Conservation (phyloP, 2,888 invertebrate genomes). For the Drosophila gaucha region DNA sequence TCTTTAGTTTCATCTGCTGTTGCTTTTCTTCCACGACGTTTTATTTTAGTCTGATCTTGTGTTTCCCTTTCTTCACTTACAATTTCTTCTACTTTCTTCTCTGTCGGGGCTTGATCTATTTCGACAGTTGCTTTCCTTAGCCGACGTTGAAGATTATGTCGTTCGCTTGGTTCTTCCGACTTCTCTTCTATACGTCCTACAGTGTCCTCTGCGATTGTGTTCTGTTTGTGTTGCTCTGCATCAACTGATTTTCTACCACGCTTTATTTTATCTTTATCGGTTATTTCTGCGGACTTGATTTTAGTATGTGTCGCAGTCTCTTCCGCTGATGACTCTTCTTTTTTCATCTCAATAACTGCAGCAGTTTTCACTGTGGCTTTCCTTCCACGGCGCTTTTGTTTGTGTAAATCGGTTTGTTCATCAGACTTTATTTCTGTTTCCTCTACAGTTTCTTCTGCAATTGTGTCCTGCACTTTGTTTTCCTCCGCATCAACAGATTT, state of each 20-base stretch:
- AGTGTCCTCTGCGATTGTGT: neutral
- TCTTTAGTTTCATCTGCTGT: slow-evolving; percentile 6
- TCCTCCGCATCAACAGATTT: neutral
- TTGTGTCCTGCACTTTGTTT: neutral
- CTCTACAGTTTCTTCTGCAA: neutral
- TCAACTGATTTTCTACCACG: neutral
- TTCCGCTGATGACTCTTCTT: neutral
- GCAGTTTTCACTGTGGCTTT: neutral
- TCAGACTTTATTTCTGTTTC: neutral
- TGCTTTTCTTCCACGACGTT: slow-evolving; percentile 26
- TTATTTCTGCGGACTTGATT: neutral
- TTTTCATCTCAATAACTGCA: neutral
- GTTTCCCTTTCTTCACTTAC: neutral
- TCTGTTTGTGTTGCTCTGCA: neutral
- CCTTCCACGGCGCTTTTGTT: neutral
- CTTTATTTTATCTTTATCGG: neutral
- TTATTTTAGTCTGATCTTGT: slow-evolving; percentile 5
- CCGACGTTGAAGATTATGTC: neutral
- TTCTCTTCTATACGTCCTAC: neutral
- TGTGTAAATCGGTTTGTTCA: neutral
- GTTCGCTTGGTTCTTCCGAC: neutral
- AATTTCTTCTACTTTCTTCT: neutral
- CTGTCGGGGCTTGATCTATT: neutral
- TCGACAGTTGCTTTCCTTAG: neutral
- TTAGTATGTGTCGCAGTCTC: neutral